Conservation (phyloP, 1,140 invertebrate genomes). For the Cyclargus thomasi region DNA sequence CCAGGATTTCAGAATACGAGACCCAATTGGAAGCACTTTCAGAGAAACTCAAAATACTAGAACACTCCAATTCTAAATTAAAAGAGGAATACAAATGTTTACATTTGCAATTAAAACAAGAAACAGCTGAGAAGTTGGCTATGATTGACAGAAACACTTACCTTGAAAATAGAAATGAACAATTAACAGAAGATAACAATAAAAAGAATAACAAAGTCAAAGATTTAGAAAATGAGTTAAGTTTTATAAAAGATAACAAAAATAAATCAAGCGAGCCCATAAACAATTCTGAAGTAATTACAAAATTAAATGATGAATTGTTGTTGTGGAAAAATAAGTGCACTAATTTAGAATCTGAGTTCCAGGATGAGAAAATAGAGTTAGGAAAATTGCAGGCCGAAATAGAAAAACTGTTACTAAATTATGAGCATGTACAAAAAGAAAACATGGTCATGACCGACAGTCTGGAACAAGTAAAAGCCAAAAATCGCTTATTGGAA, state of each 20-base stretch:
- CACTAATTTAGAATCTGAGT: conserved; percentile 52
- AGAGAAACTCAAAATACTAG: conserved; percentile 47
- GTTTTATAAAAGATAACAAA: conserved; percentile 33
- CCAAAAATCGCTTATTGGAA: conserved; percentile 37
- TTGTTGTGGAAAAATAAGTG: conserved; percentile 57
- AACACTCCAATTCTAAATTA: conserved; percentile 49
- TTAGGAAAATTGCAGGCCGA: conserved; percentile 62
- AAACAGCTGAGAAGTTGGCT: conserved; percentile 70
- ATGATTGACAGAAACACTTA: conserved; percentile 71
- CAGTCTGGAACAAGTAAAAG: conserved; percentile 40
- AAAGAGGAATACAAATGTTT: conserved; percentile 70
- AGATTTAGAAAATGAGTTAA: conserved; percentile 52
- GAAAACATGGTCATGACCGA: conserved; percentile 47
- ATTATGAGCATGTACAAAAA: conserved; percentile 53
- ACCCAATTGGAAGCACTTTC: conserved; percentile 47
- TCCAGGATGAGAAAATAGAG: conserved; percentile 69
- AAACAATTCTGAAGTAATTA: conserved; percentile 32
- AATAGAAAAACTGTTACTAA: conserved; percentile 65
- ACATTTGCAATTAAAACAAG: conserved; percentile 70
- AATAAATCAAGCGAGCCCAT: conserved; percentile 19
- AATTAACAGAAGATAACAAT: conserved; percentile 61
- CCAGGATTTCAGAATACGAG: conserved; percentile 54
- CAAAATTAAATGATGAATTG: conserved; percentile 49
- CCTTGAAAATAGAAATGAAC: conserved; percentile 62
- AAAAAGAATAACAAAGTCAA: conserved; percentile 62